Conservation (phyloP, 2,113 vertebrate genomes). For the Protobothrops flavoviridis region DNA sequence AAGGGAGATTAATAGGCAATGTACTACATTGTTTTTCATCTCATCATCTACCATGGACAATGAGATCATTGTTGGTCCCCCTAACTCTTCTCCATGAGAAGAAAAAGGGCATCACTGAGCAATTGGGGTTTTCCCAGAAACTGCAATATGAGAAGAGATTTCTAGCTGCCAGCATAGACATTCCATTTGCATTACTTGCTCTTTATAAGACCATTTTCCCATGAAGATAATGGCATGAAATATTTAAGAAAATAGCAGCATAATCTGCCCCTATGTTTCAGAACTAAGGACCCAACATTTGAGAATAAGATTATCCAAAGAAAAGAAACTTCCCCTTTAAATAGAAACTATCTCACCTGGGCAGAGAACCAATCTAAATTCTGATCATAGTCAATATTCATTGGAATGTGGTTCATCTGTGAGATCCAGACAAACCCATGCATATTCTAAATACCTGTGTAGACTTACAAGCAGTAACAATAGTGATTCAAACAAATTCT, state of each 20-base stretch:
- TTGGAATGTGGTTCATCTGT: slow-evolving; percentile 49
- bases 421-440: slow-evolving; percentile 77
- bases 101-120: background rate
- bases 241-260: background rate
- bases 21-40: background rate
- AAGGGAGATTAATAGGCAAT: background rate
- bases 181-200: background rate
- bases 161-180: background rate
- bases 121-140: background rate
- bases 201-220: background rate
- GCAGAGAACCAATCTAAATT: slow-evolving; percentile 79
- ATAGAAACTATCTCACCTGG: slow-evolving; percentile 47
- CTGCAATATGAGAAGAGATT: background rate
- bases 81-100: background rate
- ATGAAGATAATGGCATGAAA: background rate
- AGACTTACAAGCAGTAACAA: background rate
- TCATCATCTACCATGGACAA: background rate
- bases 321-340: background rate
- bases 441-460: slow-evolving; percentile 71
- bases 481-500: background rate
- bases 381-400: slow-evolving; percentile 75
- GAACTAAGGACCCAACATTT: background rate
- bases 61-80: background rate
- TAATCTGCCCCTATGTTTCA: background rate
- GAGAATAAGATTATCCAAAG: background rate